A percentile compares a stretch with the other conserved stretches of the same genome.
Conservation (phyloP, 2,113 vertebrate species). For the Passer montanus region DNA sequence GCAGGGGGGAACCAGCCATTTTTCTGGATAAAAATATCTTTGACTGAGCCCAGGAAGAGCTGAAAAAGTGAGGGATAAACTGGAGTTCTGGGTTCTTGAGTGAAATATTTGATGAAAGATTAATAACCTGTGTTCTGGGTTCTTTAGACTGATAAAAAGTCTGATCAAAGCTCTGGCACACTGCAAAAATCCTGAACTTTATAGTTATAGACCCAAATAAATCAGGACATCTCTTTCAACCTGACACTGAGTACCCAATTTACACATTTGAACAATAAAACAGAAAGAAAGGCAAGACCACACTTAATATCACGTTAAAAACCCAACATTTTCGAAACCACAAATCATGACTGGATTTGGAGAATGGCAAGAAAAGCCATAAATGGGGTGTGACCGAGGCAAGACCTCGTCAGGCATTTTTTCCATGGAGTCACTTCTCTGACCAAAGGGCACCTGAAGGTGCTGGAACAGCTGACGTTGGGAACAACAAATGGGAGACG, state of each 20-base stretch:
- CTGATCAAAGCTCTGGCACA: background rate
- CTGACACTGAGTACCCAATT: accelerated
- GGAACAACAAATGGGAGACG: background rate
- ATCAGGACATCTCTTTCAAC: background rate
- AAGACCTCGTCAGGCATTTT: background rate
- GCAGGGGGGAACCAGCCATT: background rate
- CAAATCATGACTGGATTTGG: background rate
- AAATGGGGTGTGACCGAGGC: background rate
- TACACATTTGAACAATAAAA: background rate
- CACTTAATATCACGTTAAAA: background rate
- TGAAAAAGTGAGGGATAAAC: background rate
- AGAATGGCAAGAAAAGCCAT: background rate
- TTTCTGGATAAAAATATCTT: background rate
- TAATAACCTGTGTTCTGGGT: background rate
- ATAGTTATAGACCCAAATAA: background rate
- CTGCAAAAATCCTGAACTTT: background rate
- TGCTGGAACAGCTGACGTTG: background rate
- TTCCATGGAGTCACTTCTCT: background rate
- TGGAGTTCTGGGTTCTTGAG: background rate
- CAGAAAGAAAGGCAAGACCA: background rate
- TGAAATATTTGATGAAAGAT: background rate
- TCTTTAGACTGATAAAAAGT: background rate
- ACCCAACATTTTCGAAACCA: accelerated
- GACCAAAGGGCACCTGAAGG: background rate
- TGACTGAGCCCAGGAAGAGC: background rate